Base-by-base conservation (phyloP, 2,888 invertebrate genomes). In the Sphinx pinastri region DNA sequence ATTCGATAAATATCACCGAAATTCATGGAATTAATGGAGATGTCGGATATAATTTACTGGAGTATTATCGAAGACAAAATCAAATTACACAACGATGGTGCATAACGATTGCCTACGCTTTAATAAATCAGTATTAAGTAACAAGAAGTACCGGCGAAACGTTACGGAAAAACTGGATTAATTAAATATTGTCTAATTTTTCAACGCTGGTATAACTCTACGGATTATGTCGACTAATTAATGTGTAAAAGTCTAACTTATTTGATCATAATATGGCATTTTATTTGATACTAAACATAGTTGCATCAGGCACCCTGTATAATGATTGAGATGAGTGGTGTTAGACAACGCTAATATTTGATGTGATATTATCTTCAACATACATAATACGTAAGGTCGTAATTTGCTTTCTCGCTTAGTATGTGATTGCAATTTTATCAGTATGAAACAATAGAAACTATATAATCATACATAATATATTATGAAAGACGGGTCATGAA, bases 1-100 rank as follows among this genome's bases (percentile, higher is more conserved):
- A 78, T 75, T 63, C 71, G 81, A 82, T 81, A 73, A 76, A 75
- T 66, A 75, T 79, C 76, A 69, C 68, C 68, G 68, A 76, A 79
- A 81, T 81, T 78, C 83, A 73, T 71, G 79, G 81, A 80, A 84
- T 81, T 84, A 82, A 84, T 81, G 80, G 82, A 78, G 74, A 73
- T 73, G 74, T 78, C 74, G 75, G 76, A 76, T 79, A 80, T 80
- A 73, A 80, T 81, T 81, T 77, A 78, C 80, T 76, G 75, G 69
- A 70, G 63, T 63, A 76, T 80, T 79, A 80, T 81, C 81, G 73
- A 75, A 74, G 76, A 71, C 73, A 70, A 73, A 75, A 80, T 84
- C 77, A 70, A 74, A 68, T 82, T 80, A 77, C 73, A 71, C 76
- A 82, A 81, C 63, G 68, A 78, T 78, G 79, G 78, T 68, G 69